phyloP scores from a whole-genome alignment of 2,797 vertebrate genomes.

The Distichodus sexfasciatus region DNA sequence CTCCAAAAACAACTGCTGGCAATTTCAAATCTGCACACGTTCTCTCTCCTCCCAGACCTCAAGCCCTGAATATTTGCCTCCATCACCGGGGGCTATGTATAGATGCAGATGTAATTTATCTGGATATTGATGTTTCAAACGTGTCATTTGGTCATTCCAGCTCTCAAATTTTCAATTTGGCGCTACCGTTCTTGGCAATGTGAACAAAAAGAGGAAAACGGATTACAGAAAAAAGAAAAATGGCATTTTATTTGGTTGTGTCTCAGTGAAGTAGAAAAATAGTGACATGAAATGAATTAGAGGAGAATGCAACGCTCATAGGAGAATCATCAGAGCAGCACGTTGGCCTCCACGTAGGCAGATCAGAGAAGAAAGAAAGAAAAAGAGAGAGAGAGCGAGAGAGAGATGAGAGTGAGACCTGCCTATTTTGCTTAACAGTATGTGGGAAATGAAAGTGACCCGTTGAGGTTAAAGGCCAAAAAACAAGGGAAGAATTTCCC shows the following conservation, averaged over 20 bases:
- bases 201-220: not conserved
- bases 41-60: slow-evolving; percentile 43
- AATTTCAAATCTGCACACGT: slow-evolving; percentile 80
- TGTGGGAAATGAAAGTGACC: slow-evolving; percentile 91
- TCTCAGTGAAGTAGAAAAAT: not conserved
- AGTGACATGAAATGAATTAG: not conserved
- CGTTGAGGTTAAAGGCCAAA: slow-evolving; percentile 75
- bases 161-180: not conserved
- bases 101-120: not conserved
- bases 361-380: slow-evolving; percentile 22
- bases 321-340: slow-evolving; percentile 28
- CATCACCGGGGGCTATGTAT: slow-evolving; percentile 1
- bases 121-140: not conserved
- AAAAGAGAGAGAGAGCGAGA: slow-evolving; percentile 46
- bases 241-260: not conserved
- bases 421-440: slow-evolving; percentile 83
- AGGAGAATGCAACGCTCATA: not conserved
- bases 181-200: not conserved
- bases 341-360: slow-evolving; percentile 1
- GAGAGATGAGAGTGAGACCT: slow-evolving; percentile 74
- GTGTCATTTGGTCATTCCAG: not conserved
- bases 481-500: slow-evolving; percentile 76
- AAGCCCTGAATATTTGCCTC: slow-evolving; percentile 36
- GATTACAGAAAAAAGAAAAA: not conserved
- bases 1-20: slow-evolving; percentile 78